Base-by-base conservation (phyloP, 2,797 vertebrate species). In the Periophthalmus magnuspinnatus region DNA sequence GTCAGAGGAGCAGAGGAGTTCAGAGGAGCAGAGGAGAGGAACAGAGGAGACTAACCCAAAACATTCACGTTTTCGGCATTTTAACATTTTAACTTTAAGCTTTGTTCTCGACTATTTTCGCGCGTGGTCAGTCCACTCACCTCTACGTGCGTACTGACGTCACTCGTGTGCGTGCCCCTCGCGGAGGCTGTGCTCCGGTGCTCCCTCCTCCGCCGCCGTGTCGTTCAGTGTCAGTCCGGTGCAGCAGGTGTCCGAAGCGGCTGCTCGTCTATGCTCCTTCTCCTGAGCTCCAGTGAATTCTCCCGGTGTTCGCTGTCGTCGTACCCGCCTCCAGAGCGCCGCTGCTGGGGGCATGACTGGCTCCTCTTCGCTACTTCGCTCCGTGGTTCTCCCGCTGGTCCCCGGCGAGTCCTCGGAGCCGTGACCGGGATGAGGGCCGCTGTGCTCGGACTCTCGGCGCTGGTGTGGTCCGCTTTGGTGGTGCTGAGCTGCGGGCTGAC, bases 331-430 rank as follows among this genome's bases (percentile, higher is more conserved):
- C 47, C 38, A 67, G 69, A 58, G 48, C 68, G 65, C 77, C 77
- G 76, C 74, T 73, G 67, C 87, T 84, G 88, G 87, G 82, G 91
- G 88, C 79, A 90, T 93, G 92, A 83, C 59, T 83, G 72, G 75
- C 64, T 70, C 74, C 72, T 58, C 57, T 68, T 74, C 78, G 45
- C 54, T 67, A 22, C 6, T 58, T 59, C 62, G 52, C 74, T 65
- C 78, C 32, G 45, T 6, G 38, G 0, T 71, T 57, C 75, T 75
- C 71, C 70, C 78, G 71, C 65, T 71, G 5, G 65, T 72, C 78
- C 67, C 62, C 81, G 16, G 16, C 6, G 47, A 48, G 47, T 5
- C 14, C 47, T 17, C 16, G 16, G 16, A 48, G 47, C 47, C 48
- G 16, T 5, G 48, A 17, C 17, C 71, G 77, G 79, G 83, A 89